Evolutionary conservation across 2,797 vertebrate genomes (phyloP).

Genomic region (Ispidina lecontei): DNA sequence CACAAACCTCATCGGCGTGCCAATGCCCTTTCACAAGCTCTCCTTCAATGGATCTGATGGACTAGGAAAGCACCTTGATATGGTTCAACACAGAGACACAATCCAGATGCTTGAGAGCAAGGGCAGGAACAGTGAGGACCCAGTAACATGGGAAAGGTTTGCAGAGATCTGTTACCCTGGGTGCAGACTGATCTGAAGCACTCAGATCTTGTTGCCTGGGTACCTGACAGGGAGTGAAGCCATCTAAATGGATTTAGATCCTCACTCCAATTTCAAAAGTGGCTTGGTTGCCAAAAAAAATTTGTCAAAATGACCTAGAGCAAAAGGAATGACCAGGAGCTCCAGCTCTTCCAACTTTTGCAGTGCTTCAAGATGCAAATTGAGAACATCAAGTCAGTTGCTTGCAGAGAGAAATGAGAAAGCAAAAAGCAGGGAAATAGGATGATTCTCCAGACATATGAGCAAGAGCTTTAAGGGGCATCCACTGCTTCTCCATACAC

Average conservation of each 20-base stretch:
- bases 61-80: background rate
- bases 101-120: background rate
- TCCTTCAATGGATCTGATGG: background rate
- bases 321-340: background rate
- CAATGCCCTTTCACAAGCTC: background rate
- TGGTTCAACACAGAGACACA: background rate
- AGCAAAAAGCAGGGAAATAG: background rate
- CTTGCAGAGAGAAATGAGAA: background rate
- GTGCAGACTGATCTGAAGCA: background rate
- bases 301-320: background rate
- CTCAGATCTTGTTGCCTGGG: background rate
- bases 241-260: background rate
- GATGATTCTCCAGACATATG: background rate
- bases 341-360: background rate
- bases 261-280: background rate
- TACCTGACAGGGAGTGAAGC: background rate
- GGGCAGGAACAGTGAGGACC: background rate
- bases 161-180: background rate
- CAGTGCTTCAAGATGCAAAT: background rate
- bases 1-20: background rate
- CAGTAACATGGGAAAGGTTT: background rate
- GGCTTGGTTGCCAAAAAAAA: background rate
- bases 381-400: background rate
- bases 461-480: background rate
- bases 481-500: background rate